phyloP scores from a whole-genome alignment of 2,888 invertebrate species.

The Lottia scabra region DNA sequence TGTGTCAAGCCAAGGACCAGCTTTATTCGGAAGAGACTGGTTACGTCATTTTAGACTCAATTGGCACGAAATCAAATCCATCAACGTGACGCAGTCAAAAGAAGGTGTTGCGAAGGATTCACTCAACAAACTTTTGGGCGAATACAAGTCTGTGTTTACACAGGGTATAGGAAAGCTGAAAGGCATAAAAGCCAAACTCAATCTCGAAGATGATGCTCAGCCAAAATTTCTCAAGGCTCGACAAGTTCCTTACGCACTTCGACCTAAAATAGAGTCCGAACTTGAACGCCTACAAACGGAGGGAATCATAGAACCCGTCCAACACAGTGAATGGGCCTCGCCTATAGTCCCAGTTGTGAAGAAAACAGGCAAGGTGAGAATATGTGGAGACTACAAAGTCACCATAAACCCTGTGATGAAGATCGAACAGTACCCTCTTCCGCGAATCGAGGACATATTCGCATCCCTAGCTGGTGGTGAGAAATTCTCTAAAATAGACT shows the following conservation, averaged over 20 bases:
- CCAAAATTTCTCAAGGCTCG: slow-evolving; percentile 38
- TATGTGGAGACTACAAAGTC: slow-evolving; percentile 45
- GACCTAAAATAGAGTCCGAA: slow-evolving; percentile 18
- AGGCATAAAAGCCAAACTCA: too few relatives aligned
- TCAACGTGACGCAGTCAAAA: too few relatives aligned
- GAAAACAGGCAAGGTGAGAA: slow-evolving; percentile 29
- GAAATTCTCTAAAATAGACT: slow-evolving; percentile 29
- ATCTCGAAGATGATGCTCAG: too few relatives aligned
- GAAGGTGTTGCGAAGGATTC: too few relatives aligned
- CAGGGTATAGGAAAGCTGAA: too few relatives aligned
- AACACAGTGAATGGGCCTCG: slow-evolving; percentile 27
- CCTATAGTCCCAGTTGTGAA: slow-evolving; percentile 28
- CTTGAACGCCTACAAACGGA: neutral
- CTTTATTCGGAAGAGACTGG: too few relatives aligned
- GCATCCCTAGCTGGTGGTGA: slow-evolving; percentile 31
- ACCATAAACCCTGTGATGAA: slow-evolving; percentile 45
- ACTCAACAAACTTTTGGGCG: too few relatives aligned
- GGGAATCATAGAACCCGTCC: slow-evolving; percentile 16
- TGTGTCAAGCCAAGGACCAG: too few relatives aligned
- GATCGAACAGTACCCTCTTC: slow-evolving; percentile 49
- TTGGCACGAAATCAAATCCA: too few relatives aligned
- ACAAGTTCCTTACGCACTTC: slow-evolving; percentile 32
- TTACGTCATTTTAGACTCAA: too few relatives aligned
- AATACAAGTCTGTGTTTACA: too few relatives aligned
- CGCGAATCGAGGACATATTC: slow-evolving; percentile 46